These are phyloP conservation scores for Caenorhabditis uteleia DNA, from an alignment of 2,888 invertebrate genomes.

Conservation along the genomic window DNA sequence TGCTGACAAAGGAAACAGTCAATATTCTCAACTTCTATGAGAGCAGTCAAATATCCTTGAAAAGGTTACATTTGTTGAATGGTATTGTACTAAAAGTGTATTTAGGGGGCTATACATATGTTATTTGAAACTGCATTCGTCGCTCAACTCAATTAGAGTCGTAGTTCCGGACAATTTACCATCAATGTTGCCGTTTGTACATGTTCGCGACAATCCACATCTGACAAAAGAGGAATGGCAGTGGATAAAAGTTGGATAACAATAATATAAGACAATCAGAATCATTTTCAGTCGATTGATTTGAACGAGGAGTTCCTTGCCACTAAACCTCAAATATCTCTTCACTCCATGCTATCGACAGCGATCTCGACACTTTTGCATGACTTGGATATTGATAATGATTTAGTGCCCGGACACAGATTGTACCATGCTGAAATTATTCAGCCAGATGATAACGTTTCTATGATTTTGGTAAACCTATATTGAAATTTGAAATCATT, in stretches of 20 bases:
- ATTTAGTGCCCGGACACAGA: constrained; percentile 80
- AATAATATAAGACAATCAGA: too few relatives aligned
- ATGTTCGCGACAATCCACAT: constrained; percentile 91
- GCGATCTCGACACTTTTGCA: constrained; percentile 48
- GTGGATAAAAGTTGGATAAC: constrained; percentile 72
- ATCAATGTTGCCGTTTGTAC: constrained; percentile 90
- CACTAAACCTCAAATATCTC: constrained; percentile 70
- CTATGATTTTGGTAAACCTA: constrained; percentile 81
- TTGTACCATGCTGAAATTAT: constrained; percentile 92
- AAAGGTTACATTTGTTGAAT: constrained; percentile 73
- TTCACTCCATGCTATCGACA: constrained; percentile 68
- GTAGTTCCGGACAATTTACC: constrained; percentile 90
- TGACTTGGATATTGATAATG: constrained; percentile 61
- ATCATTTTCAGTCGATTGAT: constrained; percentile 46
- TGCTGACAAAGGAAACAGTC: constrained; percentile 85
- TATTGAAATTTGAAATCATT: background rate
- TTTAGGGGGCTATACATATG: constrained; percentile 85
- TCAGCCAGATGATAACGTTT: constrained; percentile 87
- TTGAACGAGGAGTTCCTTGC: constrained; percentile 46
- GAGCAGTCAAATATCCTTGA: constrained; percentile 83
- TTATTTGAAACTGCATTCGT: constrained; percentile 93
- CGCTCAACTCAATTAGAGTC: constrained; percentile 74
- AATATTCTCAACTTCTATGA: constrained; percentile 79
- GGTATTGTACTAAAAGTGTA: background rate
- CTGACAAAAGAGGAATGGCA: constrained; percentile 94